Conservation (phyloP, 2,113 vertebrate genomes). For the Procavia capensis region DNA sequence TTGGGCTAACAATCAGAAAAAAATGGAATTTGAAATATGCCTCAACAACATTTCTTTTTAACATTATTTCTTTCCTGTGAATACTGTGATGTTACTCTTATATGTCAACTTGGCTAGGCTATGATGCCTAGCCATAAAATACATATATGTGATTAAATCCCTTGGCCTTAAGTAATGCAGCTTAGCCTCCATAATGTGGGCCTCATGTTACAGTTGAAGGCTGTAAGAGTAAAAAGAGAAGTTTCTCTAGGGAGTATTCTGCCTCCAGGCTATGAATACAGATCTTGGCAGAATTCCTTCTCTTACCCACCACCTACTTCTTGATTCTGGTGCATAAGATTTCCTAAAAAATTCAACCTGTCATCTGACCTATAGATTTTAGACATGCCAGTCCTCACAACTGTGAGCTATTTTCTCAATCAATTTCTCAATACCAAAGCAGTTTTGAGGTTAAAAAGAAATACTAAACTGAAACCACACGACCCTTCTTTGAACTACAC, state of each 20-base stretch:
- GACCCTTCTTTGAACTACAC: neutral
- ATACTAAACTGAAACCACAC: neutral
- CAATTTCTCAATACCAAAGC: neutral
- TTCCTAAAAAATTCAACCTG: neutral
- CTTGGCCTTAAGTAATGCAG: neutral
- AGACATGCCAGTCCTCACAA: neutral
- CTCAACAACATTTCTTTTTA: constrained; percentile 3
- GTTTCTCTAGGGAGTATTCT: neutral
- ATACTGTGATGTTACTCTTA: neutral
- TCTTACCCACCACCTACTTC: neutral
- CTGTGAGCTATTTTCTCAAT: neutral
- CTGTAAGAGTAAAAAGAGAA: neutral
- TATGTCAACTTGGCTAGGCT: neutral
- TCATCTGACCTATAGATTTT: neutral
- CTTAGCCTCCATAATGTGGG: neutral
- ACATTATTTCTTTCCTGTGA: constrained; percentile 2
- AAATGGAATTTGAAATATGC: neutral
- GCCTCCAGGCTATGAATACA: neutral
- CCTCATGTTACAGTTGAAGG: neutral
- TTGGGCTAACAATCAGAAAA: constrained; percentile 34
- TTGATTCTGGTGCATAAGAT: neutral
- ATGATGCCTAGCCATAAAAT: neutral
- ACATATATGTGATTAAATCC: neutral
- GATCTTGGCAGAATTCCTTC: neutral
- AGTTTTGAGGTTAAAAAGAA: neutral